Base-by-base conservation (phyloP, 1,140 invertebrate genomes). In the Ceratoteleas bidentatus region DNA sequence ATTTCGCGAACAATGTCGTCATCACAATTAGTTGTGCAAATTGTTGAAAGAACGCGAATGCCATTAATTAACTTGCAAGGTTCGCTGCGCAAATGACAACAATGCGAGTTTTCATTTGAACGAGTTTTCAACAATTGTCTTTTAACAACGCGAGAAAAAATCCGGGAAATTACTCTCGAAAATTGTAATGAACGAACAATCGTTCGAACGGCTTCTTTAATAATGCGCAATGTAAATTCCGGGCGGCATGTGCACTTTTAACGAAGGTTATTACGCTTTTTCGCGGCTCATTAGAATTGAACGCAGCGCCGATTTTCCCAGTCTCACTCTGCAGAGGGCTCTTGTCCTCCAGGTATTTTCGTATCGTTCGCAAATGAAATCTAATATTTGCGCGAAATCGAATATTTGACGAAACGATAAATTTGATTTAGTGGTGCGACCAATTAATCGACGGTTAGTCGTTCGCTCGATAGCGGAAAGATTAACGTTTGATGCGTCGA, bases 121-220 rank as follows among this genome's bases (percentile, higher is more conserved):
- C n/a, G 56, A 58, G 47, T 60, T 60, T 70, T 70, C 66, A 47
- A 60, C 60, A 70, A 60, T 70, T 43, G 56, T 53, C 54, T 60
- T 52, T 16, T 7, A 38, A 58, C 54, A 50, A 49, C 54, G 40
- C 36, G 13, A 54, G n/a, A 16, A 45, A 54, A 65, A 54, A 43
- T n/a, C n/a, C 11, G 38, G 5, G 43, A 47, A 56, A 68, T 38
- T 49, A 9, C 13, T 49, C 38, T 15, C 8, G 7, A 47, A 38
- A 47, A 52, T 40, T 62, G 54, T 72, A 72, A 72, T 62, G 57
- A 61, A 72, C 24, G 57, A 61, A 49, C 40, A 68, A 54, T 54
- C 16, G n/a, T 43, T 72, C 57, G 49, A 72, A 61, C 53, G 60
- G 57, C 32, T 61, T 62, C 57, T 57, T 49, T 60, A 14, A 50